A percentile compares a stretch with the other conserved stretches of the same genome.
Conservation (phyloP, 2,888 invertebrate species). For the Diarsia brunnea region DNA sequence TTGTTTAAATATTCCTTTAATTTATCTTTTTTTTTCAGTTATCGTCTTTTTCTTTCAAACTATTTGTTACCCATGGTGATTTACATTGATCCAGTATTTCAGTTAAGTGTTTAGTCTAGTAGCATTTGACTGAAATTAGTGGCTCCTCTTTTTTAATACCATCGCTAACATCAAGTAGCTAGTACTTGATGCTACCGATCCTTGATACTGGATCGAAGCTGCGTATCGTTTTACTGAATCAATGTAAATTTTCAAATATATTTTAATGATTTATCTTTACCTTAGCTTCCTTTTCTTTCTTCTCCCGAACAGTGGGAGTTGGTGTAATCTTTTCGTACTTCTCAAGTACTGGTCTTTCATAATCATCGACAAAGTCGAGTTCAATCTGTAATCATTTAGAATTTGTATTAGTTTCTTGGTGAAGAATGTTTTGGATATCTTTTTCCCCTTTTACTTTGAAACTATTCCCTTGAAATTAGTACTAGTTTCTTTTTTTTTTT, state of each 20-base stretch:
- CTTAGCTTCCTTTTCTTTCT: slow-evolving; percentile 87
- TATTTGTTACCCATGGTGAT: not conserved
- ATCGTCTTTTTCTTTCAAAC: not conserved
- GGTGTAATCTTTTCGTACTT: slow-evolving; percentile 92
- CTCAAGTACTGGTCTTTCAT: slow-evolving; percentile 94
- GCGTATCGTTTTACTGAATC: too few species aligned
- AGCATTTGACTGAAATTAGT: not conserved
- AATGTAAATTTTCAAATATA: not conserved
- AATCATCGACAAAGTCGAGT: slow-evolving; percentile 92
- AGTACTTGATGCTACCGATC: too few species aligned
- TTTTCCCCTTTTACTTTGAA: too few species aligned
- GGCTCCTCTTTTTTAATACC: not conserved
- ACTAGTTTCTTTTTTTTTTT: not conserved
- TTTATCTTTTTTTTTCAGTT: slow-evolving; percentile 3
- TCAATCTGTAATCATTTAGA: slow-evolving; percentile 79
- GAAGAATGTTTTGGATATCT: not conserved
- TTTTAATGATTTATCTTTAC: slow-evolving; percentile 66
- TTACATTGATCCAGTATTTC: slow-evolving; percentile 3
- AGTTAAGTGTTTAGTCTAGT: not conserved
- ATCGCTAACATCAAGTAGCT: not conserved
- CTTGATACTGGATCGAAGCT: too few species aligned
- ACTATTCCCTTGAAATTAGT: not conserved
- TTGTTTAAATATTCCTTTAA: slow-evolving; percentile 66
- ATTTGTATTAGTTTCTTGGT: slow-evolving; percentile 39
- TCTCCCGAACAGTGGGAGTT: slow-evolving; percentile 84